Evolutionary conservation across 2,888 invertebrate genomes (phyloP).

Genomic region (Drosophila colorata): DNA sequence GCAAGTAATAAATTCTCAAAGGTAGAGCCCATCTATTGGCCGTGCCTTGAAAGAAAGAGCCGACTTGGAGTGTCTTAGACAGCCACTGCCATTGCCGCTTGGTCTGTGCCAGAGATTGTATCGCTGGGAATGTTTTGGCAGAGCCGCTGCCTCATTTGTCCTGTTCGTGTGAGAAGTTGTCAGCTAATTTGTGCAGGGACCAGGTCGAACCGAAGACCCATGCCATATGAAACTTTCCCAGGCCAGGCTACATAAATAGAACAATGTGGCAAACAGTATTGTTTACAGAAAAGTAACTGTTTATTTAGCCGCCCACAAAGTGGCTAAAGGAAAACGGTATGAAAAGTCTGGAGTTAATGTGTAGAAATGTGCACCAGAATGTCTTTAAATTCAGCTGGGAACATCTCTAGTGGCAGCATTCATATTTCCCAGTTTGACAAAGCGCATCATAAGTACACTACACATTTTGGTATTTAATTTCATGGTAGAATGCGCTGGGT

Average conservation of each 20-base stretch:
- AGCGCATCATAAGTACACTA: conserved; percentile 40
- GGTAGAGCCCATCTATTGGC: conserved; percentile 59
- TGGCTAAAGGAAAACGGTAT: not conserved
- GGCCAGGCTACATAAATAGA: conserved; percentile 4
- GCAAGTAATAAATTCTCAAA: conserved; percentile 81
- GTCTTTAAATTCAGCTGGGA: conserved; percentile 1
- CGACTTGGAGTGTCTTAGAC: conserved; percentile 19
- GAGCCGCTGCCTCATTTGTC: conserved; percentile 61
- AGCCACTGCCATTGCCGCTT: conserved; percentile 4
- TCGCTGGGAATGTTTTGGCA: conserved; percentile 59
- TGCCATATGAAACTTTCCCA: conserved; percentile 9
- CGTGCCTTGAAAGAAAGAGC: conserved; percentile 54
- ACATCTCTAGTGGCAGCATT: conserved; percentile 38
- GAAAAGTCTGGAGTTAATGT: conserved; percentile 7
- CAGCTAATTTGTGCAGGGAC: conserved; percentile 52
- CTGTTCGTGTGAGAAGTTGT: conserved; percentile 54
- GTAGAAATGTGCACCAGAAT: conserved; percentile 8
- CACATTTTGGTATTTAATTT: conserved; percentile 79
- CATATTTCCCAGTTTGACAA: conserved; percentile 64
- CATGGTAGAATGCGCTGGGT: conserved; percentile 78
- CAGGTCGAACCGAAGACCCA: conserved; percentile 2
- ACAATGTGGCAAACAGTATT: conserved; percentile 10
- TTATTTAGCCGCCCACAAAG: not conserved
- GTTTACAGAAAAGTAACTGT: conserved; percentile 19
- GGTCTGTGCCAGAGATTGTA: conserved; percentile 48